These are phyloP conservation scores for Lingula anatina DNA, from an alignment of 2,888 invertebrate species.

Conservation along the genomic window DNA sequence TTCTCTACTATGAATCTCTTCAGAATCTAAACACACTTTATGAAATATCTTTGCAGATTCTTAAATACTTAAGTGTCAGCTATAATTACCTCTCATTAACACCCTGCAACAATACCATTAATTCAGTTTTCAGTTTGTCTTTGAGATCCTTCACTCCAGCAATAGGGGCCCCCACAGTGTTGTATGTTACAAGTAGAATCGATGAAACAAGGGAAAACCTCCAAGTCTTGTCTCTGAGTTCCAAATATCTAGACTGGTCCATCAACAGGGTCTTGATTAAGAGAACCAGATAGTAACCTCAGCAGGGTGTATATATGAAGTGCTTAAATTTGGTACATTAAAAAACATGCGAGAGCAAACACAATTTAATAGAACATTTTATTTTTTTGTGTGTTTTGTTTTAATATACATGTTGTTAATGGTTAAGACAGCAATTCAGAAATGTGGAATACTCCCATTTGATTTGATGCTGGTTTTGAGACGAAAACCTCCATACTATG, in stretches of 20 bases:
- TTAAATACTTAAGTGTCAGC: too few relatives aligned
- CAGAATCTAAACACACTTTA: too few relatives aligned
- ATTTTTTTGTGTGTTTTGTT: too few relatives aligned
- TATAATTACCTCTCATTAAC: slow-evolving; percentile 28
- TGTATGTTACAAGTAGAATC: slow-evolving; percentile 68
- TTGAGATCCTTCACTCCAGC: slow-evolving; percentile 65
- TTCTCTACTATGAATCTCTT: too few relatives aligned
- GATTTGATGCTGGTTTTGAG: too few relatives aligned
- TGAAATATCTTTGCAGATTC: too few relatives aligned
- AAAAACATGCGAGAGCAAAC: too few relatives aligned
- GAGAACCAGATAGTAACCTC: not conserved
- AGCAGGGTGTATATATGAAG: not conserved
- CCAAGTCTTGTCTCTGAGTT: slow-evolving; percentile 65
- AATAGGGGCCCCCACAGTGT: slow-evolving; percentile 63
- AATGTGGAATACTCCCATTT: too few relatives aligned
- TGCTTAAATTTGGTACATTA: too few relatives aligned
- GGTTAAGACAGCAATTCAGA: not conserved
- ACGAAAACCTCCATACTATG: too few relatives aligned
- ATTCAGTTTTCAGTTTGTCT: slow-evolving; percentile 65
- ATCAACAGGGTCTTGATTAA: slow-evolving; percentile 69
- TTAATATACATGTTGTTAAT: not conserved
- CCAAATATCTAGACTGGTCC: slow-evolving; percentile 69
- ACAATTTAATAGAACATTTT: too few relatives aligned
- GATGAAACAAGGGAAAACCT: slow-evolving; percentile 64
- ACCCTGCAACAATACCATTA: slow-evolving; percentile 54